Percentiles rank a stretch among this genome's conserved stretches.
These are phyloP conservation scores for human (Homo sapiens) DNA, from an alignment of 2,113 vertebrate genomes.

Conservation along the genomic window DNA sequence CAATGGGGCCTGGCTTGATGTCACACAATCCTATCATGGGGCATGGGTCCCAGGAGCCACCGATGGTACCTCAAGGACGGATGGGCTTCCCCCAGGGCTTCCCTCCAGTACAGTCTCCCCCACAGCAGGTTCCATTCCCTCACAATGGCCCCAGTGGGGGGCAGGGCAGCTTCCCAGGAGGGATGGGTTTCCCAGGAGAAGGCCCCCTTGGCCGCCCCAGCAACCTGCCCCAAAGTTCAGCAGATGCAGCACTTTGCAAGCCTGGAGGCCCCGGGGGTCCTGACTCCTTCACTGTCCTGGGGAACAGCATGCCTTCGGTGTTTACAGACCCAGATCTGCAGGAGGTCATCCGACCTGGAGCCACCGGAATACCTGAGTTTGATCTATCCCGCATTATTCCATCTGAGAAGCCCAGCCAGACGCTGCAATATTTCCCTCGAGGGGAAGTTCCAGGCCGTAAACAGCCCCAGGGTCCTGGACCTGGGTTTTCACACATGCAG, in stretches of 20 bases:
- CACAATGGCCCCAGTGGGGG: constrained; percentile 93
- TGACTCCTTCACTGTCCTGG: constrained; percentile 92
- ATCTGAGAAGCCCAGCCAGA: constrained; percentile 99
- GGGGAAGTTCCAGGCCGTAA: constrained; percentile 95
- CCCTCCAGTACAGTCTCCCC: constrained; percentile 96
- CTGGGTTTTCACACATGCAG: constrained; percentile 94
- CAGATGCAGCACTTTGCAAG: constrained; percentile 96
- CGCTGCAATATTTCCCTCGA: constrained; percentile 98
- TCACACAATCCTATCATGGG: constrained; percentile 97
- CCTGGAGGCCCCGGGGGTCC: constrained; percentile 94
- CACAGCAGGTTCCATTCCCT: constrained; percentile 97
- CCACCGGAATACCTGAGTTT: constrained; percentile 98
- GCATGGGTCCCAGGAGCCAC: constrained; percentile 93
- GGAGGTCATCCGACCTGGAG: constrained; percentile 97
- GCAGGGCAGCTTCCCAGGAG: constrained; percentile 94
- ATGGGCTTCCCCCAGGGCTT: constrained; percentile 97
- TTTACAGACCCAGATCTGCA: constrained; percentile 98
- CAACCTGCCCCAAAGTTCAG: constrained; percentile 93
- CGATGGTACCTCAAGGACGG: constrained; percentile 97
- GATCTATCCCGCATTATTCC: constrained; percentile 99
- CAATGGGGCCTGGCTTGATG: constrained; percentile 97
- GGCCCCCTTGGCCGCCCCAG: constrained; percentile 94
- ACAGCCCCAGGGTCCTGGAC: constrained; percentile 93
- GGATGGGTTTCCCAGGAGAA: constrained; percentile 97
- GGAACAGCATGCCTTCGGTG: constrained; percentile 92